phyloP scores from a whole-genome alignment of 2,113 vertebrate genomes.

The Monopterus albus region DNA sequence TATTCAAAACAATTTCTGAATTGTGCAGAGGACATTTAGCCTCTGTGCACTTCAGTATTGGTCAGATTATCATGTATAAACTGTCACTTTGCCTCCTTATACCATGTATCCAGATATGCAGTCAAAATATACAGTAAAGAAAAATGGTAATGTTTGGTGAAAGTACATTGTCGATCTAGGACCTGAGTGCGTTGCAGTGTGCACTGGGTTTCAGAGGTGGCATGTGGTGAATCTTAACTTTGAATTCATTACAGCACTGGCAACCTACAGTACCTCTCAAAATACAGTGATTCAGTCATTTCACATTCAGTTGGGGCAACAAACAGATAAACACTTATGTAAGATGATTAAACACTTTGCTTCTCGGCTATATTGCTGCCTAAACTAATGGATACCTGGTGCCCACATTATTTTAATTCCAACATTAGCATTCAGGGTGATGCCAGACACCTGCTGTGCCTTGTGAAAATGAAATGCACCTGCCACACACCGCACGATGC shows the following conservation, averaged over 20 bases:
- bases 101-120: neutral
- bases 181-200: neutral
- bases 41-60: neutral
- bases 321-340: no score
- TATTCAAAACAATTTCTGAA: conserved; percentile 47
- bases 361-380: no score
- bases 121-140: neutral
- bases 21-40: conserved; percentile 25
- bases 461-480: conserved; percentile 48
- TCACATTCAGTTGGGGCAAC: neutral
- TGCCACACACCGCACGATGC: conserved; percentile 28
- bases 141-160: neutral
- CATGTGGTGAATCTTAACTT: conserved; percentile 36
- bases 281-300: conserved; percentile 3
- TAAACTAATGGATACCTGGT: conserved; percentile 31
- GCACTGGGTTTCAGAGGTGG: conserved; percentile 15
- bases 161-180: conserved; percentile 15
- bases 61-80: neutral
- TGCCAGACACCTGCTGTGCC: conserved; percentile 63
- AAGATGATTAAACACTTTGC: neutral
- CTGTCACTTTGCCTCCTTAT: neutral
- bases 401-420: conserved; percentile 37
- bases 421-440: conserved; percentile 65
- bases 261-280: neutral
- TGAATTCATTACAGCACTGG: conserved; percentile 16